These are phyloP conservation scores for Agrotis puta DNA, from an alignment of 2,888 invertebrate genomes.

Conservation along the genomic window DNA sequence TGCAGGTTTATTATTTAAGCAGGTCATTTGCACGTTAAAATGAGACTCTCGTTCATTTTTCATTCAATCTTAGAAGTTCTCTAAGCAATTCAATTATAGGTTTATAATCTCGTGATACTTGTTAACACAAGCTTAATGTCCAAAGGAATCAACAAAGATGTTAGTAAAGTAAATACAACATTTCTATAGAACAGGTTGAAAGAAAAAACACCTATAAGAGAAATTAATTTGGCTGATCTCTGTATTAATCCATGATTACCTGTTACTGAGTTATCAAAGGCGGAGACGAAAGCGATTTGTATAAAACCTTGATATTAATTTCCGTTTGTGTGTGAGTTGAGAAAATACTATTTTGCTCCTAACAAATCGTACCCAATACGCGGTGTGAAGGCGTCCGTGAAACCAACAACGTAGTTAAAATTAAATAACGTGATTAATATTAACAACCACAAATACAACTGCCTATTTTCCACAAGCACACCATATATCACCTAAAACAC, in stretches of 20 bases:
- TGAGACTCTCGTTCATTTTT: background rate
- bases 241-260: no score
- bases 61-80: background rate
- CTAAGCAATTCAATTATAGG: no score
- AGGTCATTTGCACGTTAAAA: conserved; percentile 26
- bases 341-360: no score
- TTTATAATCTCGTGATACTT: no score
- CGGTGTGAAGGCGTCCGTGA: no score
- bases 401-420: background rate
- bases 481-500: conserved; percentile 15
- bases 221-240: no score
- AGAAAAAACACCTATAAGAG: background rate
- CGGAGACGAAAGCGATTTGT: no score
- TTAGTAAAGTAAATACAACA: background rate
- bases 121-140: background rate
- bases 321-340: no score
- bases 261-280: no score
- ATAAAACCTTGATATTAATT: no score
- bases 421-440: conserved; percentile 1
- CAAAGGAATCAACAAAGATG: background rate
- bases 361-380: no score
- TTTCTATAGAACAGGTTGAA: background rate
- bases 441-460: conserved; percentile 9
- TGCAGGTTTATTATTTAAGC: conserved; percentile 7
- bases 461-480: background rate